These are phyloP conservation scores for Clarias platycephalus DNA, from an alignment of 2,797 vertebrate genomes.

Conservation along the genomic window DNA sequence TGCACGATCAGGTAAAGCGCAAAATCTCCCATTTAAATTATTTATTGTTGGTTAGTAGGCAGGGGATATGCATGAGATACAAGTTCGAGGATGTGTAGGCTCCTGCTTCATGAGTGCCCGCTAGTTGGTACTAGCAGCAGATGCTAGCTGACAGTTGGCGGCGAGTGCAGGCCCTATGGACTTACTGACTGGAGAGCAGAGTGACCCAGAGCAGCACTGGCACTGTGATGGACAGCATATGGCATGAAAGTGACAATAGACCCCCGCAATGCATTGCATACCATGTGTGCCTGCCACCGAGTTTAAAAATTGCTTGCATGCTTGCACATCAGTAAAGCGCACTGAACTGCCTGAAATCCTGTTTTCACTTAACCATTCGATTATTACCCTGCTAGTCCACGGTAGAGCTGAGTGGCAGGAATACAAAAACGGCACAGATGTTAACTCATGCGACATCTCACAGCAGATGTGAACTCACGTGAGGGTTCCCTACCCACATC, in stretches of 20 bases:
- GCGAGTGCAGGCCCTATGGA: slow-evolving; percentile 74
- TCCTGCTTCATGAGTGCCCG: slow-evolving; percentile 62
- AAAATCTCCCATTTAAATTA: slow-evolving; percentile 49
- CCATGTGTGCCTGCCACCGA: slow-evolving; percentile 13
- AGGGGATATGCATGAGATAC: slow-evolving; percentile 57
- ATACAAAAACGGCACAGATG: slow-evolving; percentile 73
- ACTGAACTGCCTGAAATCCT: neutral
- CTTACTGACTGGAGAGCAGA: slow-evolving; percentile 71
- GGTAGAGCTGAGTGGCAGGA: slow-evolving; percentile 68
- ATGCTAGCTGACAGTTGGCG: slow-evolving; percentile 75
- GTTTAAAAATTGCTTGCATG: neutral
- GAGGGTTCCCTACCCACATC: slow-evolving; percentile 73
- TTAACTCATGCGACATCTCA: slow-evolving; percentile 72
- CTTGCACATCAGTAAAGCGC: neutral
- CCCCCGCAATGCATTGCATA: slow-evolving; percentile 63
- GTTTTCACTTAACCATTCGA: slow-evolving; percentile 25
- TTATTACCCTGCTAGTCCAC: slow-evolving; percentile 16
- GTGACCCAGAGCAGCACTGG: slow-evolving; percentile 66
- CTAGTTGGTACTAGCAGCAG: slow-evolving; percentile 72
- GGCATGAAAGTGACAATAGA: slow-evolving; percentile 71
- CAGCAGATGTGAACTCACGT: slow-evolving; percentile 75
- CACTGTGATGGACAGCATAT: slow-evolving; percentile 76
- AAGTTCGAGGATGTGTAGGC: slow-evolving; percentile 63
- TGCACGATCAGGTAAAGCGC: slow-evolving; percentile 49
- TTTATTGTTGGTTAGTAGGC: slow-evolving; percentile 45